A percentile compares a stretch with the other conserved stretches of the same genome.
phyloP scores from a whole-genome alignment of 1,140 invertebrate species.

The Probaryconus sp. region DNA sequence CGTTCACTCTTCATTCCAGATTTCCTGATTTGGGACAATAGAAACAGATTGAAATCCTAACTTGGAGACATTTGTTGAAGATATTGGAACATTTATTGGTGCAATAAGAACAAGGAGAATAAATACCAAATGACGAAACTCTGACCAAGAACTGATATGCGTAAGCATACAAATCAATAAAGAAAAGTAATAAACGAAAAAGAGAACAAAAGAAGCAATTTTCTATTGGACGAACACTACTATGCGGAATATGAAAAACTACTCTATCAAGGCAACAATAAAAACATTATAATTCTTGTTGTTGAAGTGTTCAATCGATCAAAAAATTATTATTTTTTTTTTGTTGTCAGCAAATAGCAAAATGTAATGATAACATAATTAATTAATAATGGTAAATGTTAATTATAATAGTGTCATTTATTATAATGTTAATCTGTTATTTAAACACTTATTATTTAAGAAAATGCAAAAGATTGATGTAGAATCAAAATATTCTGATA shows the following conservation, averaged over 20 bases:
- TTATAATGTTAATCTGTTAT: no score
- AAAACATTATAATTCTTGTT: slow-evolving; percentile 5
- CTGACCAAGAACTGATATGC: background rate
- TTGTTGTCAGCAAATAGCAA: no score
- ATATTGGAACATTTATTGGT: background rate
- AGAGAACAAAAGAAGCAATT: slow-evolving; percentile 34
- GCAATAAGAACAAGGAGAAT: background rate
- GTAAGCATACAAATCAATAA: slow-evolving; percentile 27
- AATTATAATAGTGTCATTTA: no score
- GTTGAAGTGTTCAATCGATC: slow-evolving; percentile 20
- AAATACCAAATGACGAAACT: slow-evolving; percentile 32
- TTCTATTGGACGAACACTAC: slow-evolving; percentile 31
- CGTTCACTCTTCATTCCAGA: slow-evolving; percentile 71
- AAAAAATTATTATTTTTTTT: slow-evolving; percentile 8
- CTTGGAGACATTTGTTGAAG: slow-evolving; percentile 1
- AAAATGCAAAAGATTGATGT: no score
- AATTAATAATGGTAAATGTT: no score
- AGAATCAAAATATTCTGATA: no score
- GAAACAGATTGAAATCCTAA: slow-evolving; percentile 65
- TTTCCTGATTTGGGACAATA: slow-evolving; percentile 73
- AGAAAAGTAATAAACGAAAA: slow-evolving; percentile 44
- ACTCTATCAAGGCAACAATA: slow-evolving; percentile 24
- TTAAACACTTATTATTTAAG: no score
- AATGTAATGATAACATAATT: no score
- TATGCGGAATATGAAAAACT: slow-evolving; percentile 1